Evolutionary conservation across 2,888 invertebrate genomes (phyloP).

Genomic region (Camponotus fellah): DNA sequence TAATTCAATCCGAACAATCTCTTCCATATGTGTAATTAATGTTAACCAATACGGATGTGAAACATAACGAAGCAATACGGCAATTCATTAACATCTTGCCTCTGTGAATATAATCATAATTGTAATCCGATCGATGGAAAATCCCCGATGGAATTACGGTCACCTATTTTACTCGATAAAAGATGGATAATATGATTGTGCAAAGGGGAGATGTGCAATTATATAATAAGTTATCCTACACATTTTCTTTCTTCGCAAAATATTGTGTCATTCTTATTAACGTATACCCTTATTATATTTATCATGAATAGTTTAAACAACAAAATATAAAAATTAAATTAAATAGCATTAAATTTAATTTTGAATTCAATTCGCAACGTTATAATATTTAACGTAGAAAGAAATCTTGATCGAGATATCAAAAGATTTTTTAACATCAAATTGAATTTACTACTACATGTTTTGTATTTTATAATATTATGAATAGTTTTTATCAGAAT

Average conservation of each 20-base stretch:
- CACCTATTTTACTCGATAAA: neutral
- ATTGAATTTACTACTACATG: neutral
- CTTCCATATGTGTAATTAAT: neutral
- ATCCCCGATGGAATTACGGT: neutral
- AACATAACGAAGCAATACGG: neutral
- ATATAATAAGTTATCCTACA: neutral
- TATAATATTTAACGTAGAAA: neutral
- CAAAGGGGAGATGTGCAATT: neutral
- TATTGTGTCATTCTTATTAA: neutral
- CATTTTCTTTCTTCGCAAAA: neutral
- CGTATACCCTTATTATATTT: neutral
- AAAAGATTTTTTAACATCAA: neutral
- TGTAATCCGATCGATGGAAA: slow-evolving; percentile 18
- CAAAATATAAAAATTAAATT: neutral
- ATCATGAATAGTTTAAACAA: neutral
- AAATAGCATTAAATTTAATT: neutral
- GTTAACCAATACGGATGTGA: slow-evolving; percentile 17
- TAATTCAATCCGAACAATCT: slow-evolving; percentile 3
- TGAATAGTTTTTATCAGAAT: neutral
- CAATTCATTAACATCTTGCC: neutral
- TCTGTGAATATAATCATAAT: neutral
- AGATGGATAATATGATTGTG: neutral
- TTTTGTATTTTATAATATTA: neutral
- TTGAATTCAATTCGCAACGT: neutral
- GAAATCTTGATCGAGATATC: neutral